Base-by-base conservation (phyloP, 2,113 vertebrate genomes). In the Heliornis fulica region DNA sequence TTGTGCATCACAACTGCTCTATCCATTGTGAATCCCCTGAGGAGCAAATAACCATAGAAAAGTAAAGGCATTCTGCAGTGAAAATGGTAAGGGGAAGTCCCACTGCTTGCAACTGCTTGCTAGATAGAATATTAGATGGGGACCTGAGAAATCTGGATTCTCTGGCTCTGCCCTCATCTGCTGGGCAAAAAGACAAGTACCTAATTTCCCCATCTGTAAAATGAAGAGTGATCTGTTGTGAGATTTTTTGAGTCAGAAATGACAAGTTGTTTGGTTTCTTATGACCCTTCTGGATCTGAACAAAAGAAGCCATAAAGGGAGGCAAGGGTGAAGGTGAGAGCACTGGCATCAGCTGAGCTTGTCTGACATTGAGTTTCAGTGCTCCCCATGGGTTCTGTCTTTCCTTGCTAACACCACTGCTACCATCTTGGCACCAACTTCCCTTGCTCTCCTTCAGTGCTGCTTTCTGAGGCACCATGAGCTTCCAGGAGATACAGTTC, bases 361-460 rank as follows among this genome's bases (percentile, higher is more conserved):
- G 31, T 60, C 19, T n/a, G 51, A 34, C 13, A 16, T n/a, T 5
- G 12, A 23, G 10, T n/a, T 48, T 43, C 7, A 13, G 20, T 61
- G n/a, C 59, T 74, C 20, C 25, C 51, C 2, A 0, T 31, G 20
- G 2, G 0, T 91, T 88, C n/a, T 69, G 28, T 46, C 20, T 60
- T 81, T 54, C 31, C 23, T 54, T 60, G 28, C 32, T 36, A n/a
- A n/a, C n/a, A 41, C 48, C 15, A 41, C 20, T 41, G 51, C 23
- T 29, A 32, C 15, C 18, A 18, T 7, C 45, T 21, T 56, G 66
- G 60, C 46, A 50, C 23, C 32, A 48, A 7, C 34, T 74, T 79
- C 69, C 28, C 28, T 68, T 45, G 36, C 9, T 50, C 36, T 56
- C 46, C 41, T 34, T 75, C 36, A 59, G 12, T 29, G 38, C 21